Percentiles rank a stretch among this genome's conserved stretches.
These are phyloP conservation scores for Drosophila watanabei DNA, from an alignment of 1,140 invertebrate species.

Conservation along the genomic window DNA sequence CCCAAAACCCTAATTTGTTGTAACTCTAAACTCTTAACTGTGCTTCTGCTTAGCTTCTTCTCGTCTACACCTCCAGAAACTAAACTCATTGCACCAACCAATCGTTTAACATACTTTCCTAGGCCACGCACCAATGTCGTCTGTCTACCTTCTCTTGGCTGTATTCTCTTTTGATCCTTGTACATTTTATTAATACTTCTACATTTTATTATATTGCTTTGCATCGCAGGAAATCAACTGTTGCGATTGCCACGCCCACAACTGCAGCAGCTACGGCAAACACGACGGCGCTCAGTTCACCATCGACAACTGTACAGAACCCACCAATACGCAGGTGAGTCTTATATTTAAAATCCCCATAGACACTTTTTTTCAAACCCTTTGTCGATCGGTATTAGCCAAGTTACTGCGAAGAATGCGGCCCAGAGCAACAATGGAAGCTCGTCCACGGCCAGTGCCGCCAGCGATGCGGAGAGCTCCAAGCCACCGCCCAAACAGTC, in stretches of 20 bases:
- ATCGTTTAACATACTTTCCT: slow-evolving; percentile 60
- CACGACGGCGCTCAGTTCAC: slow-evolving; percentile 65
- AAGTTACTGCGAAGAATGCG: slow-evolving; percentile 79
- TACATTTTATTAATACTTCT: neutral
- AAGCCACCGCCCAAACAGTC: slow-evolving; percentile 87
- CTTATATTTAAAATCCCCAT: neutral
- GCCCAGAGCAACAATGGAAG: slow-evolving; percentile 83
- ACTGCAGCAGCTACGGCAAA: slow-evolving; percentile 62
- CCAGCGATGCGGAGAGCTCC: slow-evolving; percentile 63
- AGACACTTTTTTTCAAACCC: slow-evolving; percentile 15
- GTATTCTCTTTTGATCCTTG: slow-evolving; percentile 8
- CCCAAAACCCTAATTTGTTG: slow-evolving; percentile 25
- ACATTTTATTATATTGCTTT: slow-evolving; percentile 19
- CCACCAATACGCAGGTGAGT: slow-evolving; percentile 82
- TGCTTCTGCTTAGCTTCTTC: slow-evolving; percentile 76
- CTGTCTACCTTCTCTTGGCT: slow-evolving; percentile 50
- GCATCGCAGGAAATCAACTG: slow-evolving; percentile 61
- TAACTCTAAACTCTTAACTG: slow-evolving; percentile 47
- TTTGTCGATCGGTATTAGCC: slow-evolving; percentile 51
- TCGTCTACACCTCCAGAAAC: slow-evolving; percentile 36
- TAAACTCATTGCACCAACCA: slow-evolving; percentile 73
- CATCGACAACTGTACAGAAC: slow-evolving; percentile 68
- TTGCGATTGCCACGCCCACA: slow-evolving; percentile 60
- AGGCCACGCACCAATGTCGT: slow-evolving; percentile 80
- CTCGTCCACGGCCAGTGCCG: slow-evolving; percentile 86